phyloP scores from a whole-genome alignment of 2,113 vertebrate species.

The Psophia crepitans region DNA sequence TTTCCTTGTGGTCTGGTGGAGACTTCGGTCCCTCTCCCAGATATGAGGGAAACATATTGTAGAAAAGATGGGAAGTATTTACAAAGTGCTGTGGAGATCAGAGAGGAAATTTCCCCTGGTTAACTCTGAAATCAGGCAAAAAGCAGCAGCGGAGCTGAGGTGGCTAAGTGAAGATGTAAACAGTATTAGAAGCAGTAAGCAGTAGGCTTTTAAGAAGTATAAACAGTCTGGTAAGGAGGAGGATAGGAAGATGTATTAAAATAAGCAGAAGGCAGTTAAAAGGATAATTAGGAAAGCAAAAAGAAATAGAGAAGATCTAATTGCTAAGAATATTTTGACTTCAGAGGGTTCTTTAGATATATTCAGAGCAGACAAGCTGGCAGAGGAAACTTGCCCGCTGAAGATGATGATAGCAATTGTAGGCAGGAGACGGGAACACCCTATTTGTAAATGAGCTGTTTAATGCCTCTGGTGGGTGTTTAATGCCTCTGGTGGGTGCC shows the following conservation, averaged over 20 bases:
- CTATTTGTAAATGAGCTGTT: background rate
- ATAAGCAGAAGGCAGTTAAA: slow-evolving; percentile 71
- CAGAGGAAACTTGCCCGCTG: background rate
- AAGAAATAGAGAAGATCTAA: slow-evolving; percentile 53
- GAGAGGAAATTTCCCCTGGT: slow-evolving; percentile 25
- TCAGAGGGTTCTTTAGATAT: slow-evolving; percentile 24
- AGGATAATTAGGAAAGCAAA: slow-evolving; percentile 63
- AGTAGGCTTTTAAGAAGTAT: slow-evolving; percentile 55
- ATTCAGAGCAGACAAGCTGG: background rate
- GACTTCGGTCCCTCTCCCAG: background rate
- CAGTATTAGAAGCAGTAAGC: slow-evolving; percentile 56
- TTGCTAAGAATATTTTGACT: slow-evolving; percentile 52
- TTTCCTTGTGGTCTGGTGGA: background rate
- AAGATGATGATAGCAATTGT: background rate
- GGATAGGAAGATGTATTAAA: slow-evolving; percentile 62
- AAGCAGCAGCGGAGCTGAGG: slow-evolving; percentile 32
- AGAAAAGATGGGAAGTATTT: background rate
- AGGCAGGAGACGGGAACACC: background rate
- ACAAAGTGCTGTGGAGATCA: slow-evolving; percentile 22
- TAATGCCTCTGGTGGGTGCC: too few species aligned
- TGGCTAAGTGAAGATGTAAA: slow-evolving; percentile 56
- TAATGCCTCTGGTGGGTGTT: background rate
- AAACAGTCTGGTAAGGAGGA: slow-evolving; percentile 64
- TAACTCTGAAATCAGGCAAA: slow-evolving; percentile 13
- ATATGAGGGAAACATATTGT: background rate